phyloP scores from a whole-genome alignment of 2,113 vertebrate species.

The Antigone vipio region DNA sequence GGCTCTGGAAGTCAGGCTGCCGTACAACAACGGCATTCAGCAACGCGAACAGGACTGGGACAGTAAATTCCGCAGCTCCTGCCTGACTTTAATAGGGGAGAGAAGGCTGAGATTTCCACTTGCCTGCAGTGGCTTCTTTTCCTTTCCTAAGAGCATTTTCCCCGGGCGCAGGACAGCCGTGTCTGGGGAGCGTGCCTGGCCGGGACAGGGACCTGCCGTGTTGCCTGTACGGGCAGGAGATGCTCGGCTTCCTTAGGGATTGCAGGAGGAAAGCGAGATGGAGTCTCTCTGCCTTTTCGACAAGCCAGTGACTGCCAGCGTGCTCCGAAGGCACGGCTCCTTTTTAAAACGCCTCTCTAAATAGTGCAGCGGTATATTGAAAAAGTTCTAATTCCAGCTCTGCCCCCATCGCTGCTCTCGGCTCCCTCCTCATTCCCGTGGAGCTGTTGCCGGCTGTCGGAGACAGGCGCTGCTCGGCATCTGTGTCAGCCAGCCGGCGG shows the following conservation, averaged over 20 bases:
- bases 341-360: background rate
- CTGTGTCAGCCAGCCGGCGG: background rate
- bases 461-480: background rate
- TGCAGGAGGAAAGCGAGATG: background rate
- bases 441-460: background rate
- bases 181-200: background rate
- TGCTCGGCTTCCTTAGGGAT: background rate
- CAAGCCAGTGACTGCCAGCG: background rate
- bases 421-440: background rate
- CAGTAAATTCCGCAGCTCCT: background rate
- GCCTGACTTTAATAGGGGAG: accelerated
- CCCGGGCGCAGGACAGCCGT: background rate
- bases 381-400: background rate
- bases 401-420: accelerated
- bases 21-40: accelerated
- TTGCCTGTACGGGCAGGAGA: background rate
- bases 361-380: accelerated
- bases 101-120: background rate
- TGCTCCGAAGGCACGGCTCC: accelerated
- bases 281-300: background rate
- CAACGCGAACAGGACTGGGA: background rate
- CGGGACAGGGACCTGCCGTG: background rate
- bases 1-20: background rate
- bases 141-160: background rate
- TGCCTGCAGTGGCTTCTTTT: too few relatives aligned